Percentiles rank a stretch among this genome's conserved stretches.
phyloP scores from a whole-genome alignment of 2,113 vertebrate species.

The Pterophyllum scalare region DNA sequence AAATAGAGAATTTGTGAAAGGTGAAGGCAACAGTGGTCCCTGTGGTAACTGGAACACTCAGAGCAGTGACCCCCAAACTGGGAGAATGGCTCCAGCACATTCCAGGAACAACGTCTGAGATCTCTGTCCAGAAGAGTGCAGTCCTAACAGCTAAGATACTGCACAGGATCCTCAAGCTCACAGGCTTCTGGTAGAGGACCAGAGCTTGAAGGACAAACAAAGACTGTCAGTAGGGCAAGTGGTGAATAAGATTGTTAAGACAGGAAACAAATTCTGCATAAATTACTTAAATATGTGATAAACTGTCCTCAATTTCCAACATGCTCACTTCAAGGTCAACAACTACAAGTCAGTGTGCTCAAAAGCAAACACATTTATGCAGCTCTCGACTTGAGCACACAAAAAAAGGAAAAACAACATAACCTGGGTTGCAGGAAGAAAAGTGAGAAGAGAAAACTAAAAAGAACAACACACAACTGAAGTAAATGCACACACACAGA shows the following conservation, averaged over 20 bases:
- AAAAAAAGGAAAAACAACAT: background rate
- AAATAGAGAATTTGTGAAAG: no score
- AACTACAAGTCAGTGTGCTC: background rate
- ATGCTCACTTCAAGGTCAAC: background rate
- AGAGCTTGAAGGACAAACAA: no score
- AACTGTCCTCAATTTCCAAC: background rate
- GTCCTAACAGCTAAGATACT: no score
- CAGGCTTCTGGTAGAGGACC: no score
- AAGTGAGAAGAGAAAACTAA: background rate
- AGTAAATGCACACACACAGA: background rate
- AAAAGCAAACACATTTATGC: background rate
- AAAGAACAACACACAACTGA: background rate
- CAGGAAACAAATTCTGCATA: background rate
- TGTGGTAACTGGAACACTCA: no score
- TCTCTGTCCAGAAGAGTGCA: no score
- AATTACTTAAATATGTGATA: background rate
- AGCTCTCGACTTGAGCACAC: background rate
- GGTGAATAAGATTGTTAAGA: background rate
- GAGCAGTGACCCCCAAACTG: no score
- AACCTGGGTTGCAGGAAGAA: constrained; percentile 9
- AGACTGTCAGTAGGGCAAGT: no score
- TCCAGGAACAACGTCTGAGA: no score
- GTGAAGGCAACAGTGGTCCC: no score
- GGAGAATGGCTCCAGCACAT: no score
- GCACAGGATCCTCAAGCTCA: no score